Base-by-base conservation (phyloP, 2,888 invertebrate species). In the Cephus nigrinus region DNA sequence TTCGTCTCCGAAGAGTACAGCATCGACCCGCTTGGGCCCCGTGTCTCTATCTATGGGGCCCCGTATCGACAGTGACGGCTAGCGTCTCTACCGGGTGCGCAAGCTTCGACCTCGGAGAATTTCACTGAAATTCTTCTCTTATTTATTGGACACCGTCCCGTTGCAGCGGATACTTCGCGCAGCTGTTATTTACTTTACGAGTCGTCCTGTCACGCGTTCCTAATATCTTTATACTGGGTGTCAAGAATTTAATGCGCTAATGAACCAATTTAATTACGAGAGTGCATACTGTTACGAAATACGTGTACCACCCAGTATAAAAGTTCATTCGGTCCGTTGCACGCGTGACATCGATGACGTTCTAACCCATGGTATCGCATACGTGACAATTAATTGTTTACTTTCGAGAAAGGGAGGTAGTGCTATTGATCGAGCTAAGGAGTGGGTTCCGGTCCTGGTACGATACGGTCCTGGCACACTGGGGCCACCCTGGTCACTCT, bases 1-100 rank as follows among this genome's bases (percentile, higher is more conserved):
- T 91, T 90, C 88, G 89, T 91, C 90, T 88, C 82, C 80, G 76
- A 72, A n/a, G 79, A 75, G 71, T 79, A 72, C 79, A 79, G 77
- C 82, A 82, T 83, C 80, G 82, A 81, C 80, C 79, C 72, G 78
- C 78, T 74, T 72, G 78, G 68, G 76, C 76, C 73, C 78, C 69
- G 78, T 78, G 76, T 76, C 78, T 76, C 78, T 78, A 76, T 78
- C 78, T 73, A 76, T 69, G 78, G 73, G 74, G 75, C 33, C 75
- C 68, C 32, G 31, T 71, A 71, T 71, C 32, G 71, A 33, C 32
- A 71, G 71, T 71, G 71, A 33, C 34, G 74, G 30, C 74, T 71
- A 71, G 71, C 31, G 30, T 15, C 71, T 71, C 33, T 30, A 71
- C 71, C 74, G 69, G 68, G 75, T 74, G n/a, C 74, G 34, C 36